Percentiles rank a stretch among this genome's conserved stretches.
These are phyloP conservation scores for Sus cebifrons DNA, from an alignment of 2,797 vertebrate genomes.

Conservation along the genomic window DNA sequence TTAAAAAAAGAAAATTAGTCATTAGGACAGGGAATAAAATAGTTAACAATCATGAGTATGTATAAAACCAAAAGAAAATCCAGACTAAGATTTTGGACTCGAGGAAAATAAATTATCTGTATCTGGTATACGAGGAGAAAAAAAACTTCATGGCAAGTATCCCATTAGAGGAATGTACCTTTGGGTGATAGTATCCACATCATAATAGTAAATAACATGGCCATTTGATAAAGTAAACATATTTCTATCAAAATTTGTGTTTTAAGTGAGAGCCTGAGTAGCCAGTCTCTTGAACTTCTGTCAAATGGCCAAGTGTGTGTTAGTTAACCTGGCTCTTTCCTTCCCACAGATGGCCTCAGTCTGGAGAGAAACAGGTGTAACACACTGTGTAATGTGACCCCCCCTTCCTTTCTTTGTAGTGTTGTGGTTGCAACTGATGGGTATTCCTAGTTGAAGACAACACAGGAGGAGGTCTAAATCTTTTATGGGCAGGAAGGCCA, in stretches of 20 bases:
- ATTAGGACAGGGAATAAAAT: not conserved
- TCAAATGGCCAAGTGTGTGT: fast-evolving
- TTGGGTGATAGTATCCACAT: not conserved
- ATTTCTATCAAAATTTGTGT: not conserved
- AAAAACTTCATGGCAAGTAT: not conserved
- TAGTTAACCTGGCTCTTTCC: not conserved
- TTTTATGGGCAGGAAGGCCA: not conserved
- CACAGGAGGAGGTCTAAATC: fast-evolving
- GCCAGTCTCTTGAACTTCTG: no score
- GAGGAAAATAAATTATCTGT: not conserved
- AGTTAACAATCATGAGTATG: not conserved
- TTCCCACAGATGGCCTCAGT: not conserved
- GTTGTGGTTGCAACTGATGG: fast-evolving
- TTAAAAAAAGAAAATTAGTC: not conserved
- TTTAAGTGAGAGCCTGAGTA: not conserved
- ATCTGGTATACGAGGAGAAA: not conserved
- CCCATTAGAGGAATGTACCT: not conserved
- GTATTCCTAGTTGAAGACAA: not conserved
- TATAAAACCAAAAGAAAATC: not conserved
- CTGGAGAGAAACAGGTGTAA: fast-evolving
- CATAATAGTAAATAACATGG: not conserved
- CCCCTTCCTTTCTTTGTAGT: not conserved
- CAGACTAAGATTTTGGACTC: not conserved
- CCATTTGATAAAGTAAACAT: not conserved
- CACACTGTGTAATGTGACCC: fast-evolving